phyloP scores from a whole-genome alignment of 1,140 invertebrate species.

The Macrobrachium nipponense region DNA sequence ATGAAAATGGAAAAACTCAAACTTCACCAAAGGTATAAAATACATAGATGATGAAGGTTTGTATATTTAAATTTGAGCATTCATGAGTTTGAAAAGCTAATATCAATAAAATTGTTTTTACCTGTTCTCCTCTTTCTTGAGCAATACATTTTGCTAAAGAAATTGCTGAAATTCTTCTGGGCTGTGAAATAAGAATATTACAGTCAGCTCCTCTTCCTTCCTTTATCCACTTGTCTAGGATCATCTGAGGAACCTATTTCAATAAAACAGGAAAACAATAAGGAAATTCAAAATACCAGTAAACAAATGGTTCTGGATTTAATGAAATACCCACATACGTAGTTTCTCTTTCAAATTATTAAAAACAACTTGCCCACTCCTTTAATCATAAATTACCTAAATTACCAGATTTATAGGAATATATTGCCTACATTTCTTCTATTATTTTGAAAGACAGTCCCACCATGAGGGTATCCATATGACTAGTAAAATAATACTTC shows the following conservation, averaged over 20 bases:
- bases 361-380: neutral
- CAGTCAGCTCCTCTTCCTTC: constrained; percentile 72
- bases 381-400: neutral
- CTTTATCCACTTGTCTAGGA: constrained; percentile 82
- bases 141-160: constrained; percentile 91
- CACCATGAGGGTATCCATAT: too few relatives aligned
- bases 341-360: too few relatives aligned
- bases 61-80: too few relatives aligned
- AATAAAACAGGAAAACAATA: neutral
- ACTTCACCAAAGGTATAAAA: too few relatives aligned
- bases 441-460: too few relatives aligned
- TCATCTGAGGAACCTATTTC: constrained; percentile 87
- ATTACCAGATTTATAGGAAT: neutral
- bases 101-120: constrained; percentile 51
- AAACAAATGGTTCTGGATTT: neutral
- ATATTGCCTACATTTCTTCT: too few relatives aligned
- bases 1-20: too few relatives aligned
- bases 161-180: constrained; percentile 91
- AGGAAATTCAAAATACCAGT: neutral
- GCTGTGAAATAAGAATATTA: constrained; percentile 92
- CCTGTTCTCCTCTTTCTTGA: constrained; percentile 82
- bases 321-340: neutral
- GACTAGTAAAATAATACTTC: too few relatives aligned
- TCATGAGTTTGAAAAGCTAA: too few relatives aligned
- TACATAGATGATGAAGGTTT: too few relatives aligned